A percentile compares a stretch with the other conserved stretches of the same genome.
Evolutionary conservation across 2,797 vertebrate genomes (phyloP).

Genomic region (Pteronotus mesoamericanus): DNA sequence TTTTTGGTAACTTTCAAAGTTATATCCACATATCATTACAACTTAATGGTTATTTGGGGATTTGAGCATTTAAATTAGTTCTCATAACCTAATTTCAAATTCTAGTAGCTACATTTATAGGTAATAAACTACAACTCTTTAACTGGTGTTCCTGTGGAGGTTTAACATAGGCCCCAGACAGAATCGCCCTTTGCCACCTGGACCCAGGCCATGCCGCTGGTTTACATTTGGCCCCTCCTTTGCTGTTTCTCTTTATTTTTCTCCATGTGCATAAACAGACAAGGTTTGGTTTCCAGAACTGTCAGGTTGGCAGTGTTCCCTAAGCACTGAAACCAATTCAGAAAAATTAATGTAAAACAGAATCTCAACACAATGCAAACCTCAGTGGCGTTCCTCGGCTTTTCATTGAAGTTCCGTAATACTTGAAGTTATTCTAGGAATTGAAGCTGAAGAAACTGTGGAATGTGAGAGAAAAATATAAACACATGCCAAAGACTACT

Average conservation of each 20-base stretch:
- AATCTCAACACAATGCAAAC: not conserved
- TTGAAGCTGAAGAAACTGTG: not conserved
- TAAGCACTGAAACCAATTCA: constrained; percentile 1
- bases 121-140: not conserved
- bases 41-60: not conserved
- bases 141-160: not conserved
- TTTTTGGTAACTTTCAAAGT: not conserved
- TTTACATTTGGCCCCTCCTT: not conserved
- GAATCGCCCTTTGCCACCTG: not conserved
- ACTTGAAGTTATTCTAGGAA: not conserved
- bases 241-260: constrained; percentile 4
- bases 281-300: constrained; percentile 24
- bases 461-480: not conserved
- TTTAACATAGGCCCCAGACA: constrained; percentile 2
- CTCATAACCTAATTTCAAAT: constrained; percentile 6
- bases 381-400: not conserved
- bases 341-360: constrained; percentile 8
- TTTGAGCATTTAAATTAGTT: constrained; percentile 2
- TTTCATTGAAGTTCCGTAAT: constrained; percentile 10
- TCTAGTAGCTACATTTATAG: not conserved
- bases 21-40: not conserved
- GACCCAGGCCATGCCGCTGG: not conserved
- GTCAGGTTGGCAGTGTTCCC: not conserved
- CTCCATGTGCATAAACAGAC: not conserved
- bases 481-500: not conserved